A percentile compares a stretch with the other conserved stretches of the same genome.
phyloP scores from a whole-genome alignment of 1,140 invertebrate genomes.

The fruit fly (Drosophila melanogaster) region Release_6_plus_ISO1_MT NT_037436.4:5844501-5845000 shows the following conservation, averaged over 20 bases:
- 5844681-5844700: slow-evolving; percentile 85
- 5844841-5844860: slow-evolving; percentile 29
- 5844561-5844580: slow-evolving; percentile 40
- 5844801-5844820: slow-evolving; percentile 26
- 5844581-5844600: slow-evolving; percentile 19
- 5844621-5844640: slow-evolving; percentile 67
- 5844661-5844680: slow-evolving; percentile 56
- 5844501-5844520: slow-evolving; percentile 57
- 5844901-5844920: slow-evolving; percentile 24
- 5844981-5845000: slow-evolving; percentile 64
- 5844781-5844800: slow-evolving; percentile 65
- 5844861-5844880: slow-evolving; percentile 66
- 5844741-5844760: slow-evolving; percentile 77
- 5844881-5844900: slow-evolving; percentile 61
- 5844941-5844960: slow-evolving; percentile 44
- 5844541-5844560: slow-evolving; percentile 57
- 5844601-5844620: slow-evolving; percentile 80
- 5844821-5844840: slow-evolving; percentile 23
- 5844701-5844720: slow-evolving; percentile 84
- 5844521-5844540: slow-evolving; percentile 55
- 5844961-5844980: slow-evolving; percentile 27
- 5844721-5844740: slow-evolving; percentile 82
- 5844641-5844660: slow-evolving; percentile 60
- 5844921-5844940: slow-evolving; percentile 32
- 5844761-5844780: slow-evolving; percentile 77